phyloP scores from a whole-genome alignment of 2,888 invertebrate genomes.

The Chrysotoxum bicinctum region DNA sequence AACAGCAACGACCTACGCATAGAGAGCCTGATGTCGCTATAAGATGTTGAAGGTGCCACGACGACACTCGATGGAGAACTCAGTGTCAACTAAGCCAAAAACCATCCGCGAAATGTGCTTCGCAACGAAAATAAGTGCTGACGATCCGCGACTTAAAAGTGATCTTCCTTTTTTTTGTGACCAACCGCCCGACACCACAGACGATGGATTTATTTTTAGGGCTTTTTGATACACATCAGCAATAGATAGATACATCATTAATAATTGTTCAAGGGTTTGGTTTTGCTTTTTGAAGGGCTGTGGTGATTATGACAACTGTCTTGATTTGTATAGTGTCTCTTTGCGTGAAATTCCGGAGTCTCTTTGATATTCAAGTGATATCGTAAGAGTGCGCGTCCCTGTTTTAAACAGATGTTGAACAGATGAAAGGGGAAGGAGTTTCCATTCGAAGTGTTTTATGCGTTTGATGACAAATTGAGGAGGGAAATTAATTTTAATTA shows the following conservation, averaged over 20 bases:
- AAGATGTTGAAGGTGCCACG: not conserved
- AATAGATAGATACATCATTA: conserved; percentile 72
- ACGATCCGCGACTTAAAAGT: conserved; percentile 4
- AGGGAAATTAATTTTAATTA: conserved; percentile 61
- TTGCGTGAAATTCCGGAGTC: conserved; percentile 30
- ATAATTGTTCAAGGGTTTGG: conserved; percentile 66
- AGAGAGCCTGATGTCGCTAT: not conserved
- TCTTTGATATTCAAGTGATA: conserved; percentile 51
- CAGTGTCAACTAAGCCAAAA: conserved; percentile 51
- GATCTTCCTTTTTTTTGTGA: not conserved
- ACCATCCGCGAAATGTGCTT: conserved; percentile 57
- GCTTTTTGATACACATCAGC: conserved; percentile 51
- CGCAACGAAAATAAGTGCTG: conserved; percentile 28
- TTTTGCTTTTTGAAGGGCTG: conserved; percentile 6
- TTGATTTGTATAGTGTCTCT: conserved; percentile 39
- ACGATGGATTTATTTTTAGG: conserved; percentile 61
- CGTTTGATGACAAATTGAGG: conserved; percentile 65
- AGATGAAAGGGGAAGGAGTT: conserved; percentile 52
- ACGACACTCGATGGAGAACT: conserved; percentile 7
- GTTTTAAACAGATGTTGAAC: conserved; percentile 60
- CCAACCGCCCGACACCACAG: not conserved
- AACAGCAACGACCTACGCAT: conserved; percentile 8
- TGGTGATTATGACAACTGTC: conserved; percentile 69
- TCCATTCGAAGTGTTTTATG: conserved; percentile 40
- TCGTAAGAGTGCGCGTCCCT: conserved; percentile 25